Evolutionary conservation across 2,113 vertebrate genomes (phyloP).

Genomic region (Myrmecophaga tridactyla): DNA sequence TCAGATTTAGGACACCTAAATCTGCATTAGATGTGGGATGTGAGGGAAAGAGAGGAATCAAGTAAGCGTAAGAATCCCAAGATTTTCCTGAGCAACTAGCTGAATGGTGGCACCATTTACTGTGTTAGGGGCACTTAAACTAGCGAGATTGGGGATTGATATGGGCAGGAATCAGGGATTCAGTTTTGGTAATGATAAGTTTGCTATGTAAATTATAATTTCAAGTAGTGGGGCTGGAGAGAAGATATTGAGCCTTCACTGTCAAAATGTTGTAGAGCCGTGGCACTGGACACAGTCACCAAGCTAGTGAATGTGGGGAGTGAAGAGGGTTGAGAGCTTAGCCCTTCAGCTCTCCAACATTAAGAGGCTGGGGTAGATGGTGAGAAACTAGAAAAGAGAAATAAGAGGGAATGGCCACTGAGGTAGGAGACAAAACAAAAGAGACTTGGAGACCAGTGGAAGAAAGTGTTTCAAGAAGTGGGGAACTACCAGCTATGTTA

Average conservation of each 20-base stretch:
- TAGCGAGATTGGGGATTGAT: neutral
- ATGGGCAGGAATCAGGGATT: neutral
- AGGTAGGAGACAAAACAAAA: too few relatives aligned
- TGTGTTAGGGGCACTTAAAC: neutral
- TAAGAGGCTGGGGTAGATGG: neutral
- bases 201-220: neutral
- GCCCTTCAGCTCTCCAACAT: rapidly evolving
- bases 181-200: neutral
- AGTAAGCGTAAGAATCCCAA: too few relatives aligned
- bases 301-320: too few relatives aligned
- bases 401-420: neutral
- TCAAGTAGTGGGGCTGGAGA: neutral
- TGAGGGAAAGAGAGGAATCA: neutral
- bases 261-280: neutral
- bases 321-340: neutral
- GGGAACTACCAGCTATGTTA: neutral
- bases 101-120: neutral
- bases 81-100: neutral
- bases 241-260: neutral
- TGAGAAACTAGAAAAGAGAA: neutral
- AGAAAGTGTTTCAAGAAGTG: neutral
- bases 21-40: too few relatives aligned
- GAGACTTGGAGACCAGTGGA: neutral
- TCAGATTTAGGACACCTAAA: neutral
- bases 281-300: neutral